phyloP scores from a whole-genome alignment of 2,113 vertebrate species.

The Cololabis saira region DNA sequence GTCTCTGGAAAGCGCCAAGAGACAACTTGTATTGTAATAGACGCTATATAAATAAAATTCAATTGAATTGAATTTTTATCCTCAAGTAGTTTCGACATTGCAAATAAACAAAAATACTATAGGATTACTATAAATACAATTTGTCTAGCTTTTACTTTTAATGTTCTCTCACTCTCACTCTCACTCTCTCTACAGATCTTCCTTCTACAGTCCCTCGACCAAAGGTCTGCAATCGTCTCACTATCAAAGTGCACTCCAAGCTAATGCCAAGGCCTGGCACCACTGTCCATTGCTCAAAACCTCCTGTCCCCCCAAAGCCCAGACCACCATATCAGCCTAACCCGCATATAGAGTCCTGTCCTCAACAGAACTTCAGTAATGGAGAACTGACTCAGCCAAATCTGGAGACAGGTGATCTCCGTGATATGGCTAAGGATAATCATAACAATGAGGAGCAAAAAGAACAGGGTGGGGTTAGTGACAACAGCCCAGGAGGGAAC shows the following conservation, averaged over 20 bases:
- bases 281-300: constrained; percentile 86
- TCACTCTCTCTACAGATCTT: constrained; percentile 82
- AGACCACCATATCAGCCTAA: constrained; percentile 76
- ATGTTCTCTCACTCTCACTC: constrained; percentile 41
- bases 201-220: constrained; percentile 88
- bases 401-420: constrained; percentile 62
- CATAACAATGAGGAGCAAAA: constrained; percentile 54
- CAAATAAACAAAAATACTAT: neutral
- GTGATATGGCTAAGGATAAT: constrained; percentile 57
- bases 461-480: constrained; percentile 49
- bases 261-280: constrained; percentile 84
- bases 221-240: constrained; percentile 83
- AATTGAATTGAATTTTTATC: neutral
- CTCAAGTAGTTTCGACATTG: neutral
- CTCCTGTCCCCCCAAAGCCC: constrained; percentile 92
- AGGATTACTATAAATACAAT: neutral
- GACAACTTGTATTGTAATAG: too few relatives aligned
- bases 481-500: constrained; percentile 21
- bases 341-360: constrained; percentile 63
- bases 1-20: too few relatives aligned
- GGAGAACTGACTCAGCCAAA: constrained; percentile 82
- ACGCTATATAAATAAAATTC: too few relatives aligned
- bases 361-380: constrained; percentile 81
- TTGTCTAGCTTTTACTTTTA: constrained; percentile 4
- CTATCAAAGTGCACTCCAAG: constrained; percentile 86